Evolutionary conservation across 2,113 vertebrate species (phyloP), one percentile per base, ranked within the genome.

Genomic region (Microtus montanus): DNA sequence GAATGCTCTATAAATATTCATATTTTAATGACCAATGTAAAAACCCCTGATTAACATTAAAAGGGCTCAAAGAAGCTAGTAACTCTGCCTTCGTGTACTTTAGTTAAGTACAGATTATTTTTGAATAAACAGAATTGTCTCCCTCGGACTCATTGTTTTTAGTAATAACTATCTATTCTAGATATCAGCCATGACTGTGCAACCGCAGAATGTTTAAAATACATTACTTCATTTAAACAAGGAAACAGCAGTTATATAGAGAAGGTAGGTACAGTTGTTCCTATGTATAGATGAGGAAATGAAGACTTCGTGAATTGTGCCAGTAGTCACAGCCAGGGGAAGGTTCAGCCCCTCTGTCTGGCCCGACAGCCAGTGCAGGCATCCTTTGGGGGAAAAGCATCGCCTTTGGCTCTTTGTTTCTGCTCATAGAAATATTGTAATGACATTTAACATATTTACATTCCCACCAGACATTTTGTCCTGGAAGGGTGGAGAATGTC

Each of bases 391-490:
- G 7, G 30, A 64, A 26, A 41, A 91, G 19, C 8, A 5, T 13
- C 1, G 20, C 49, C 83, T 30, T 74, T 6, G 35, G 20, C 24
- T 49, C 68, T 91, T 61, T 47, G 73, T 80, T 84, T 94, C 92
- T 94, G 22, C 78, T 91, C 83, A 61, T 66, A 73, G 78, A 87
- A 95, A 95, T 92, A 94, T 87, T 94, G 90, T 80, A 87, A 90
- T 71, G 82, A 89, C 66, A 90, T 73, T 87, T 92, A 80, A 94
- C 94, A 97, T 94, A 95, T 90, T 97, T 94, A 96, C 89, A 88
- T 93, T 95, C 96, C 89, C 95, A 64, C 92, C 80, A 91, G 94
- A 88, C 84, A 96, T 71, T 93, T 92, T 88, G 89, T 95, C 87
- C 93, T 87, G 70, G 95, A 77, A 97, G 78, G 74, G 14, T 54